Evolutionary conservation across 1,140 invertebrate species (phyloP).

Genomic region (Drosophila neocordata): DNA sequence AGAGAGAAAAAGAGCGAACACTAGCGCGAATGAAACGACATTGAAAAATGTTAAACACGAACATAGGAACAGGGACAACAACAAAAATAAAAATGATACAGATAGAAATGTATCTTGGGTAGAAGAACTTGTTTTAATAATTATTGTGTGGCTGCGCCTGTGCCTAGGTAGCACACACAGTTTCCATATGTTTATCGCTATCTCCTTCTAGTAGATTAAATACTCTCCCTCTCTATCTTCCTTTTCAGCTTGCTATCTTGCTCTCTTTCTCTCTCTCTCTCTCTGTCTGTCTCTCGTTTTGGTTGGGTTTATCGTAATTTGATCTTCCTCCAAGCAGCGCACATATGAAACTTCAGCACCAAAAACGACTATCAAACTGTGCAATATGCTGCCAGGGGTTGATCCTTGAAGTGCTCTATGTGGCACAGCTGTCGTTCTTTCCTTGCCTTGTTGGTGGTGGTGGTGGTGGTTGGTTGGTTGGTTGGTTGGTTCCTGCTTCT

Average conservation of each 20-base stretch:
- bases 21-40: conserved; percentile 1
- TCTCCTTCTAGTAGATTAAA: too few relatives aligned
- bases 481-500: not conserved
- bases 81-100: not conserved
- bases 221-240: not conserved
- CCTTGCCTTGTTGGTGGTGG: not conserved
- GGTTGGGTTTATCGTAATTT: conserved; percentile 1
- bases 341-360: not conserved
- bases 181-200: conserved; percentile 2
- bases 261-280: not conserved
- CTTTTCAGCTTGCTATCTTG: too few relatives aligned
- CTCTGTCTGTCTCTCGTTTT: not conserved
- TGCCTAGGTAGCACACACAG: not conserved
- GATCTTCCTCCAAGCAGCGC: not conserved
- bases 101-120: not conserved
- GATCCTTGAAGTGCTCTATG: not conserved
- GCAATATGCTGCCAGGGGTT: conserved; percentile 5
- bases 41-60: not conserved
- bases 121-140: conserved; percentile 1
- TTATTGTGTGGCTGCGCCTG: conserved; percentile 3
- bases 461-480: not conserved
- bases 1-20: not conserved
- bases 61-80: not conserved
- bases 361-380: not conserved
- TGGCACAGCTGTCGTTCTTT: conserved; percentile 3